Percentiles rank a stretch among this genome's conserved stretches.
Evolutionary conservation across 23 tunicate species (phyloP).

Genomic region (Halocynthia aurantium): DNA sequence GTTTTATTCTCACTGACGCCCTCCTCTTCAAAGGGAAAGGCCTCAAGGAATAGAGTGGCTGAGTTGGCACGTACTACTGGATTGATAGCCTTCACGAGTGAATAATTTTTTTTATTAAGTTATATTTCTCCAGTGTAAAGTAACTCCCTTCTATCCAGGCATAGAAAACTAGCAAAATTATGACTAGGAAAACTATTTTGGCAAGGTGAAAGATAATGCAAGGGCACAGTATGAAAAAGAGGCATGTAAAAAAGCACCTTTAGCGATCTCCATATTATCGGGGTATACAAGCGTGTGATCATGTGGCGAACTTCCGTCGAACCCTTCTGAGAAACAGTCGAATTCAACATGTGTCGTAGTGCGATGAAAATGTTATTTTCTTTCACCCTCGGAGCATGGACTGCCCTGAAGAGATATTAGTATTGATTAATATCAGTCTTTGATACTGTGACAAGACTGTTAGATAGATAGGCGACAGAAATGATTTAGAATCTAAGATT

Average conservation of each 20-base stretch:
- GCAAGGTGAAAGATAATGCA: background rate
- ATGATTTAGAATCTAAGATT: background rate
- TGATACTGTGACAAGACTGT: too few relatives aligned
- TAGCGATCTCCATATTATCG: conserved; percentile 83
- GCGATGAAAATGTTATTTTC: conserved; percentile 30
- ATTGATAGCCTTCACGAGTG: conserved; percentile 49
- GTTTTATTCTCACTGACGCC: background rate
- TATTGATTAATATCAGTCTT: too few relatives aligned
- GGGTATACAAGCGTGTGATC: conserved; percentile 57
- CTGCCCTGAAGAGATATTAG: conserved; percentile 41
- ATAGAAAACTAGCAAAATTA: too few relatives aligned
- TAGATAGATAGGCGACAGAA: too few relatives aligned
- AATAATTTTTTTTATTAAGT: too few relatives aligned
- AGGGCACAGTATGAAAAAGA: background rate
- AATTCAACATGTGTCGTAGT: conserved; percentile 20
- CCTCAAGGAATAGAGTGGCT: conserved; percentile 51
- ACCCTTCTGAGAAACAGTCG: conserved; percentile 40
- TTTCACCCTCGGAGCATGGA: conserved; percentile 25
- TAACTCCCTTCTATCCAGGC: too few relatives aligned
- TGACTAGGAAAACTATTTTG: background rate
- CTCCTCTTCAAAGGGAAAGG: conserved; percentile 48
- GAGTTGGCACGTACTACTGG: conserved; percentile 91
- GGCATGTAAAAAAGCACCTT: conserved; percentile 29
- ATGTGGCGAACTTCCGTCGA: conserved; percentile 47
- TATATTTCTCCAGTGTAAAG: too few relatives aligned